Base-by-base conservation (phyloP, 2,113 vertebrate species). In the Burhinus bistriatus region DNA sequence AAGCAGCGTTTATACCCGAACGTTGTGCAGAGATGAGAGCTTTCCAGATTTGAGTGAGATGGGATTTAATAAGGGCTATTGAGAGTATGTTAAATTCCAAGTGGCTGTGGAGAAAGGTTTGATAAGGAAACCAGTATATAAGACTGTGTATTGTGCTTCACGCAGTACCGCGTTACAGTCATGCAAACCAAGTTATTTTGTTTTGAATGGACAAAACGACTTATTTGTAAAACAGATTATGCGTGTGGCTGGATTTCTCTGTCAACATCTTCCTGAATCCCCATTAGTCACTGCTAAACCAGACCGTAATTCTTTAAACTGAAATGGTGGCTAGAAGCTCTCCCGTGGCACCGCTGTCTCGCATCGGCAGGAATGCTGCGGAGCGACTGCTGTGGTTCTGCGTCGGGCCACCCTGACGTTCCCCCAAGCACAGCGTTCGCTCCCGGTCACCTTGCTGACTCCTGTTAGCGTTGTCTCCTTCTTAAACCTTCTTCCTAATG, bases 71-170 rank as follows among this genome's bases (percentile, higher is more conserved):
- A 32, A 40, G 72, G 66, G 9, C 45, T 51, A 12, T 66, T 70
- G 76, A 40, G 61, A 81, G 26, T 23, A 2, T 15, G 20, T 44
- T 75, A 45, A 71, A 69, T 85, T 87, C 23, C 16, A 51, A 9
- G 69, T 36, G 65, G 44, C 61, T 76, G 30, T 66, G 49, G 58
- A 76, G 62, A 80, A 58, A 52, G 45, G 17, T 11, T 75, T 76
- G 52, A 3, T 59, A 16, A 51, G 54, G 45, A 54, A 68, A 32
- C 5, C 0, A 0, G 9, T 44, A 0, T 45, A 3, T 44, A 45
- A 30, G 71, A 6, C 19, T 83, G 0, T 12, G 0, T 44, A 0
- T 22, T 32, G 40, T 38, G 15, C 22, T 78, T 77, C 38, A 12
- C 6, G 9, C 30, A 15, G 38, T 17, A 9, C 71, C 29, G 52